A percentile compares a stretch with the other conserved stretches of the same genome.
Evolutionary conservation across 2,888 invertebrate species (phyloP).

Genomic region (Rhopalosiphum nymphaeae): DNA sequence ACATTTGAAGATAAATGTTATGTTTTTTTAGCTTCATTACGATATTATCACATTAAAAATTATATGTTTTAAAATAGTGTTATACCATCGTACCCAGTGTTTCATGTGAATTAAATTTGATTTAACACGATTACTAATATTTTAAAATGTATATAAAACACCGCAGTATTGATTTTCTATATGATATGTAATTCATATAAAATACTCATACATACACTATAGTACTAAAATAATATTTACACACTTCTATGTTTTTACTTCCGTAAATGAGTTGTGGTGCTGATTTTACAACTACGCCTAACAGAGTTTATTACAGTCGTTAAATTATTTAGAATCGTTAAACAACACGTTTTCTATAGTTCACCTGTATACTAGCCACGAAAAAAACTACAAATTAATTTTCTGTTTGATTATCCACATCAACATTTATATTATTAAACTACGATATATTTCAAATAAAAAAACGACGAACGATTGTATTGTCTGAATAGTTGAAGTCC

Average conservation of each 20-base stretch:
- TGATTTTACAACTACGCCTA: not conserved
- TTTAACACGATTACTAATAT: too few species aligned
- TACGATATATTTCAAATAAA: not conserved
- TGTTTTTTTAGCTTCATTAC: not conserved
- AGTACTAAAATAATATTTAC: not conserved
- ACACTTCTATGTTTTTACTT: not conserved
- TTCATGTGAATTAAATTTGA: not conserved
- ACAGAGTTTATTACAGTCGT: not conserved
- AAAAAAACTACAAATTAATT: not conserved
- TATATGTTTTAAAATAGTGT: too few species aligned
- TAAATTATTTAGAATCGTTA: not conserved
- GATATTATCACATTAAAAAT: too few species aligned
- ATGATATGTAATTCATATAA: not conserved
- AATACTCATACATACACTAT: not conserved
- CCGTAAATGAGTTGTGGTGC: not conserved
- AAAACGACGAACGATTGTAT: not conserved
- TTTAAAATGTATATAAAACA: not conserved
- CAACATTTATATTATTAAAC: not conserved
- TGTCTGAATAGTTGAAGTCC: not conserved
- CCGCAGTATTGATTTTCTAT: not conserved
- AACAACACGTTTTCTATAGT: not conserved
- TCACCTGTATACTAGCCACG: not conserved
- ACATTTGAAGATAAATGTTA: not conserved
- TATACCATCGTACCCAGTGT: too few species aligned
- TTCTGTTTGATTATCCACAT: not conserved